Base-by-base conservation (phyloP, 2,888 invertebrate species). In the Acronicta leporina region DNA sequence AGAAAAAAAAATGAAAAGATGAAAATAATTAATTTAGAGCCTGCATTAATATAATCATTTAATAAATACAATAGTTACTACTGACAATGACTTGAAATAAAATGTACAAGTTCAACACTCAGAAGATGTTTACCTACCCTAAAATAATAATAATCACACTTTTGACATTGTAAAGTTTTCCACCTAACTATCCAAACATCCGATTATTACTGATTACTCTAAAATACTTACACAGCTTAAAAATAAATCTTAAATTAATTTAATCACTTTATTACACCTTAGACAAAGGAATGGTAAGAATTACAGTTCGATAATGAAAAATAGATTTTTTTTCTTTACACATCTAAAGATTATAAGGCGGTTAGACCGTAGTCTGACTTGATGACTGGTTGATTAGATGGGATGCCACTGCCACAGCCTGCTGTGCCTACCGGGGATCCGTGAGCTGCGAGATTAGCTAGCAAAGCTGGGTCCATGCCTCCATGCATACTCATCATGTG, bases 331-430 rank as follows among this genome's bases (percentile, higher is more conserved):
- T 79, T 87, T 87, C 84, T 91, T 88, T 91, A 92, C 84, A 91
- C 83, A 82, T 88, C 86, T 90, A 89, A 86, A 81, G 91, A 94
- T 94, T 94, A 94, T 94, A 94, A 94, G 93, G 97, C 96, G 87
- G 97, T 98, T 83, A 98, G 96, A 89, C 97, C 98, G 87, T 98
- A 98, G 93, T 98, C 98, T 79, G 97, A 97, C 92, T 98, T 98
- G 83, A 97, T 97, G 83, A 96, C 95, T 68, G 96, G 94, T 74
- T 95, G 95, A 75, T 84, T 91, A 48, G 81, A 78, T 43, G 92
- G 85, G 60, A 94, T 86, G 41, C 92, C 93, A 7, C 91, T 90
- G 25, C 94, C 95, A 62, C 94, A 94, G 33, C 92, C 91, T 25
- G 95, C 88, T 51, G 91, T 88, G 16, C 95, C 92, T 27, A 95